Evolutionary conservation across 2,888 invertebrate species (phyloP).

Genomic region (Drosophila parthenogenetica): DNA sequence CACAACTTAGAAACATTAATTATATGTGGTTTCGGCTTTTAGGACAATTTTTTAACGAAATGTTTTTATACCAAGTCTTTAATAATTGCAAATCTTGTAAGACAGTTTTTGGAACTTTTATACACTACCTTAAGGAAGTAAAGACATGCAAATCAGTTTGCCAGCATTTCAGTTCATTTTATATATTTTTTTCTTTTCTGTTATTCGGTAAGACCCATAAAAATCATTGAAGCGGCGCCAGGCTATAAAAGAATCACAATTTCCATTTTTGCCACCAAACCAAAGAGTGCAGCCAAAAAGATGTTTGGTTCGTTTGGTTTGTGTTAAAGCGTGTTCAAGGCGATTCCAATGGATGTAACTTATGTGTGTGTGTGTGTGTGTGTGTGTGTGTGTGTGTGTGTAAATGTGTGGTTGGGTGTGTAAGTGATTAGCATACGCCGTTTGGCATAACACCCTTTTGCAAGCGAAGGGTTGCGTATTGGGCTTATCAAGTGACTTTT

Average conservation of each 20-base stretch:
- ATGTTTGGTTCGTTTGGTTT: conserved; percentile 66
- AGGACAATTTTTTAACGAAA: neutral
- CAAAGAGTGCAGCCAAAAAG: conserved; percentile 39
- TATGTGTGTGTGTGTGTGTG: conserved; percentile 15
- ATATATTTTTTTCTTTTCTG: conserved; percentile 17
- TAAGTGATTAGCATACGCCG: conserved; percentile 75
- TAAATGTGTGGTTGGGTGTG: conserved; percentile 21
- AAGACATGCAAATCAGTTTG: conserved; percentile 73
- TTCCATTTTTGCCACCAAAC: conserved; percentile 59
- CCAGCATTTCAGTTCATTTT: conserved; percentile 38
- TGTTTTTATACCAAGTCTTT: neutral
- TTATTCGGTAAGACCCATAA: conserved; percentile 65
- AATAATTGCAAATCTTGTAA: no score
- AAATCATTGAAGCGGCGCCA: conserved; percentile 81
- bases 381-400: conserved; percentile 21
- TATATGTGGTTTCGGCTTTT: no score
- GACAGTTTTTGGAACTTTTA: neutral
- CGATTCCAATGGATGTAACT: conserved; percentile 43
- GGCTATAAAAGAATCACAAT: conserved; percentile 73
- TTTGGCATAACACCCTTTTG: conserved; percentile 68
- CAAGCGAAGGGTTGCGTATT: conserved; percentile 68
- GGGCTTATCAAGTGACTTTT: conserved; percentile 75
- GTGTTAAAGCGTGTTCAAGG: conserved; percentile 70
- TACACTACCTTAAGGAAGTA: conserved; percentile 4
- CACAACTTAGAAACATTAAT: no score